These are phyloP conservation scores for Opisthograptis luteolata DNA, from an alignment of 2,888 invertebrate species.

Conservation along the genomic window DNA sequence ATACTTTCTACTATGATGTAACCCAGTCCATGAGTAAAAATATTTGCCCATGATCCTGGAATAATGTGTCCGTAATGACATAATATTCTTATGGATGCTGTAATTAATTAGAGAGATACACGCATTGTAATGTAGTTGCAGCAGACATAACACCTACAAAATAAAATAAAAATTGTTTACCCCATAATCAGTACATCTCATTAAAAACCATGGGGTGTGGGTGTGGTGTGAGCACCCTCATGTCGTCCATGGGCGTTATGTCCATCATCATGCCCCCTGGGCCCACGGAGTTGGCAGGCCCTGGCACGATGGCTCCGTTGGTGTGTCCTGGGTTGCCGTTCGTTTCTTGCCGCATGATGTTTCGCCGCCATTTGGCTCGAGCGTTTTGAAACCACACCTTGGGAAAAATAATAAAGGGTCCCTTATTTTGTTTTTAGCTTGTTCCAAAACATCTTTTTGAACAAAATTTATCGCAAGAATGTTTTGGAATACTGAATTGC, in stretches of 20 bases:
- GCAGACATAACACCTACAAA: no score
- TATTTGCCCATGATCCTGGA: no score
- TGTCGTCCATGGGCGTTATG: constrained; percentile 65
- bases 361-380: constrained; percentile 98
- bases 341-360: constrained; percentile 93
- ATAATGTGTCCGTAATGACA: no score
- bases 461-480: no score
- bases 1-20: no score
- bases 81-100: no score
- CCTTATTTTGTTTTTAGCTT: no score
- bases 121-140: no score
- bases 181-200: constrained; percentile 66
- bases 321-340: constrained; percentile 54
- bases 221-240: constrained; percentile 71
- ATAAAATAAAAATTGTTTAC: background rate
- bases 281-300: constrained; percentile 44
- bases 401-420: constrained; percentile 18
- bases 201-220: constrained; percentile 65
- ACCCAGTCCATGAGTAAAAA: no score
- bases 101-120: no score
- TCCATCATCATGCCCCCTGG: constrained; percentile 59
- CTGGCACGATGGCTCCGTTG: constrained; percentile 54
- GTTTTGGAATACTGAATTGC: no score
- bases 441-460: no score
- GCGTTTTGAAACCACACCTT: constrained; percentile 99